Conservation (phyloP, 2,888 invertebrate genomes). For the Dasysyrphus tricinctus region DNA sequence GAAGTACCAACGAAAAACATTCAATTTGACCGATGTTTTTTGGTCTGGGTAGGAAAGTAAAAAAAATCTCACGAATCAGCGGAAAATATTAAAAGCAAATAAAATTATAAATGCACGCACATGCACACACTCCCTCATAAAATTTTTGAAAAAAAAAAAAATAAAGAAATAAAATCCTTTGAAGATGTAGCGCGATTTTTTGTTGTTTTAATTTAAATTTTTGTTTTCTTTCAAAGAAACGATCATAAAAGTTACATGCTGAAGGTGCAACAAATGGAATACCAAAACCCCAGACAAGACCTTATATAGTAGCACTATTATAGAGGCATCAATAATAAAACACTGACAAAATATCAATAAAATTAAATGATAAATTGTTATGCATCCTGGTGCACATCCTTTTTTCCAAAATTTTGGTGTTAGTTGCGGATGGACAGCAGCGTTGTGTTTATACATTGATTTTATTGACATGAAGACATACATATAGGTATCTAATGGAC, state of each 20-base stretch:
- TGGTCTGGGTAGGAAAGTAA: not conserved
- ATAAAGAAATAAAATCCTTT: slow-evolving; percentile 38
- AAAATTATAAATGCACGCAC: slow-evolving; percentile 70
- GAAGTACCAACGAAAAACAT: not conserved
- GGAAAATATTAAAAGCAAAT: slow-evolving; percentile 74
- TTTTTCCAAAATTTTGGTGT: slow-evolving; percentile 41
- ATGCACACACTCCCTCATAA: slow-evolving; percentile 51
- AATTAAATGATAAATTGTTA: slow-evolving; percentile 69
- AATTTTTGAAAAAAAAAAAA: not conserved
- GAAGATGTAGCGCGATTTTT: slow-evolving; percentile 56
- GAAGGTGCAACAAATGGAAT: slow-evolving; percentile 73
- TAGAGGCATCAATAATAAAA: not conserved
- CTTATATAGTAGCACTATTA: slow-evolving; percentile 9
- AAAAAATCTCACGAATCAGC: slow-evolving; percentile 57
- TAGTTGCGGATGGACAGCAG: slow-evolving; percentile 57
- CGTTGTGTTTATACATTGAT: slow-evolving; percentile 44
- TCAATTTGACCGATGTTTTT: slow-evolving; percentile 22
- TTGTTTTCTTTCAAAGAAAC: slow-evolving; percentile 51
- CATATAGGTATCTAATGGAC: too few relatives aligned
- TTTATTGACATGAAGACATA: not conserved
- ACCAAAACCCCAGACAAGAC: slow-evolving; percentile 33
- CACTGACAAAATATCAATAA: slow-evolving; percentile 57
- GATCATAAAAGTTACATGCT: slow-evolving; percentile 50
- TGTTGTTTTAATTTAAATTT: slow-evolving; percentile 48
- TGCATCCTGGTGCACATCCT: slow-evolving; percentile 69